Conservation (phyloP, 2,888 invertebrate genomes). For the Galeruca laticollis region DNA sequence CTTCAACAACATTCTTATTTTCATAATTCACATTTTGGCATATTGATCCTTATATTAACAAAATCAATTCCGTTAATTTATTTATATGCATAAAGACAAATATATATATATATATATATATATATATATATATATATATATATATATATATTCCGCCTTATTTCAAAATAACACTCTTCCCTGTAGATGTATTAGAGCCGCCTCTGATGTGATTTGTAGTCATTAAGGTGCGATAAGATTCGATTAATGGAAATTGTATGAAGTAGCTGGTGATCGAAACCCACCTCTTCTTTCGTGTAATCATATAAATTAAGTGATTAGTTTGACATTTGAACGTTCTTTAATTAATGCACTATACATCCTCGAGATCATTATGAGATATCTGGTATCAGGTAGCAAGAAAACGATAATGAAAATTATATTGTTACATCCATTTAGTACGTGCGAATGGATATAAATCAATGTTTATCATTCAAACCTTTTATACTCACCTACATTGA, state of each 20-base stretch:
- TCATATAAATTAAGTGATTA: constrained; percentile 32
- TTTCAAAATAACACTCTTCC: not conserved
- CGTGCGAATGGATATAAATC: not conserved
- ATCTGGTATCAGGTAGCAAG: constrained; percentile 7
- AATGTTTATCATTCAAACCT: too few species aligned
- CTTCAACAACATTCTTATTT: too few species aligned
- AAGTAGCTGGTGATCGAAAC: constrained; percentile 6
- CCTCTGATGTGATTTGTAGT: constrained; percentile 26
- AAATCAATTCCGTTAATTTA: too few species aligned
- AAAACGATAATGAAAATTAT: constrained; percentile 4
- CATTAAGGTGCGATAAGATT: constrained; percentile 27
- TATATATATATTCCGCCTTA: not conserved
- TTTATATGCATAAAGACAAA: too few species aligned
- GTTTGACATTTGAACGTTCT: constrained; percentile 20
- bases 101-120: too few species aligned
- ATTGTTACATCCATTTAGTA: constrained; percentile 1
- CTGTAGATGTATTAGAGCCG: not conserved
- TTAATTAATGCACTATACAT: constrained; percentile 26
- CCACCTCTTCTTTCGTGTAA: constrained; percentile 29
- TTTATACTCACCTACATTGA: too few species aligned
- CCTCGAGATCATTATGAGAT: constrained; percentile 15
- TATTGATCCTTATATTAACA: too few species aligned
- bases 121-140: too few species aligned
- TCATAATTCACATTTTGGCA: too few species aligned
- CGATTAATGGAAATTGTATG: constrained; percentile 30